Evolutionary conservation across 2,888 invertebrate species (phyloP).

Genomic region (Blastobasis lacticolella): DNA sequence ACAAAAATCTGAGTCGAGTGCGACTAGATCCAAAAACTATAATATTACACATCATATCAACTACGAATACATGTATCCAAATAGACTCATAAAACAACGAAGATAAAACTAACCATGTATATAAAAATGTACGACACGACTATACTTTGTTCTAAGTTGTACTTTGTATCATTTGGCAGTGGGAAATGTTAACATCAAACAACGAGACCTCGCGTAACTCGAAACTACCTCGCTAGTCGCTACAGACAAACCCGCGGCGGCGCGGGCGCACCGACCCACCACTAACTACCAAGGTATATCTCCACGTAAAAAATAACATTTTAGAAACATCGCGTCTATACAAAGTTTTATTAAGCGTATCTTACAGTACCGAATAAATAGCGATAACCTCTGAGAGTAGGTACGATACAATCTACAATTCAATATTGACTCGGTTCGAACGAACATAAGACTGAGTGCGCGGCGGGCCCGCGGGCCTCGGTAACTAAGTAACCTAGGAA

Average conservation of each 20-base stretch:
- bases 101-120: conserved; percentile 26
- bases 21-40: conserved; percentile 2
- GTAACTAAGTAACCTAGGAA: conserved; percentile 57
- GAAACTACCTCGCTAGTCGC: conserved; percentile 19
- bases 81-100: conserved; percentile 20
- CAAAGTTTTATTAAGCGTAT: conserved; percentile 31
- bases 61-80: conserved; percentile 24
- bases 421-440: conserved; percentile 45
- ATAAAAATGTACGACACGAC: conserved; percentile 26
- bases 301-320: conserved; percentile 39
- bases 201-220: conserved; percentile 20
- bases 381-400: conserved; percentile 40
- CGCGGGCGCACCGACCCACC: too few species aligned
- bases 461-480: conserved; percentile 33
- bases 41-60: conserved; percentile 12
- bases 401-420: conserved; percentile 31
- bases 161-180: conserved; percentile 64
- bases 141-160: conserved; percentile 45
- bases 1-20: conserved; percentile 2
- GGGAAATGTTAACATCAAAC: conserved; percentile 32
- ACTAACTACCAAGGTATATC: conserved; percentile 5
- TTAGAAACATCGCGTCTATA: conserved; percentile 12
- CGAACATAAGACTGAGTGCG: conserved; percentile 58
- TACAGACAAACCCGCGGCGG: too few species aligned
- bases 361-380: conserved; percentile 55